Conservation (phyloP, 2,888 invertebrate species). For the Drosophila phalerata region DNA sequence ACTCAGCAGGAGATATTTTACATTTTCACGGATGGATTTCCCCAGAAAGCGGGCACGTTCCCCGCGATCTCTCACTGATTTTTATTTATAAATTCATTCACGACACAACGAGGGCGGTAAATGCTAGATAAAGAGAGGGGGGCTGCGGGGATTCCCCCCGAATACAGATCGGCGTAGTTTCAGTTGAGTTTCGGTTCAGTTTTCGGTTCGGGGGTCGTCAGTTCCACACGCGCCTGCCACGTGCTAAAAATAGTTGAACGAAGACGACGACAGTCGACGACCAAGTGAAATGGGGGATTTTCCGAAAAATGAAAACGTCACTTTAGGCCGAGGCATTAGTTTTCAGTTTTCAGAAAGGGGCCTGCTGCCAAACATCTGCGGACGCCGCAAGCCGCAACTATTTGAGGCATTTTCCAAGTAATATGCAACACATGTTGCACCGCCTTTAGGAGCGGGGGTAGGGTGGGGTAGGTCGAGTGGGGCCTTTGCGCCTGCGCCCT, state of each 20-base stretch:
- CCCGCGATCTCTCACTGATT: conserved; percentile 51
- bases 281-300: conserved; percentile 74
- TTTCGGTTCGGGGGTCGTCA: conserved; percentile 39
- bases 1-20: conserved; percentile 79
- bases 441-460: conserved; percentile 10
- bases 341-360: conserved; percentile 43
- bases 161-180: conserved; percentile 1
- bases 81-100: conserved; percentile 81
- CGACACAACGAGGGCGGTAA: conserved; percentile 62
- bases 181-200: conserved; percentile 10
- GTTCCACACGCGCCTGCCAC: conserved; percentile 54
- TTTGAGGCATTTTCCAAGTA: conserved; percentile 79
- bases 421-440: conserved; percentile 77
- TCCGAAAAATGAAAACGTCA: conserved; percentile 80
- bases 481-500: conserved; percentile 65
- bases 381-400: conserved; percentile 56
- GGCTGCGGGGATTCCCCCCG: conserved; percentile 24
- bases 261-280: conserved; percentile 21
- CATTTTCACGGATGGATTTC: conserved; percentile 80
- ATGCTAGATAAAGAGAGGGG: conserved; percentile 29
- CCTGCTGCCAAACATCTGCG: conserved; percentile 54
- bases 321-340: conserved; percentile 72
- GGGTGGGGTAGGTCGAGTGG: not conserved
- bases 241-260: conserved; percentile 63
- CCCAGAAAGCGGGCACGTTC: conserved; percentile 64